Conservation (phyloP, 2,888 invertebrate species). For the Synergus umbraculus region DNA sequence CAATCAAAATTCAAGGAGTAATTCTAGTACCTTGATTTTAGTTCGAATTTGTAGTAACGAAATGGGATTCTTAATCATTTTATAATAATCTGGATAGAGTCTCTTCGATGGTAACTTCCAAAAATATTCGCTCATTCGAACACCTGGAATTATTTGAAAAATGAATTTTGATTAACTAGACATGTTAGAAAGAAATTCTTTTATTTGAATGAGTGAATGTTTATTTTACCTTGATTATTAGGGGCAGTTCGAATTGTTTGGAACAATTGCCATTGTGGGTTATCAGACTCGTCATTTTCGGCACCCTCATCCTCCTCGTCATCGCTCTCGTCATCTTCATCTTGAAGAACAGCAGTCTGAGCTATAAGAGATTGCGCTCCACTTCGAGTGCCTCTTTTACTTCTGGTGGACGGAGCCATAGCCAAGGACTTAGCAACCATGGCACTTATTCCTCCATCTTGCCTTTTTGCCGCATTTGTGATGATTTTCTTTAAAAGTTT, state of each 20-base stretch:
- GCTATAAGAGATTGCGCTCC: conserved; percentile 79
- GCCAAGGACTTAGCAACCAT: conserved; percentile 65
- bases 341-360: conserved; percentile 81
- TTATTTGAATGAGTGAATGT: conserved; percentile 16
- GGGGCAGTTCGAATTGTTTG: conserved; percentile 87
- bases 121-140: conserved; percentile 93
- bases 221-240: conserved; percentile 77
- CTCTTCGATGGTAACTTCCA: conserved; percentile 94
- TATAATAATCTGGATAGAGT: conserved; percentile 98
- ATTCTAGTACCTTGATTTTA: conserved; percentile 82
- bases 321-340: conserved; percentile 82
- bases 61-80: conserved; percentile 96
- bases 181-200: background rate
- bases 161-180: conserved; percentile 5
- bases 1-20: conserved; percentile 15
- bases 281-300: conserved; percentile 80
- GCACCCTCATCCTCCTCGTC: conserved; percentile 82
- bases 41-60: conserved; percentile 94
- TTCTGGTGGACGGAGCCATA: conserved; percentile 71
- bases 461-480: conserved; percentile 73
- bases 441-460: conserved; percentile 64
- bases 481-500: conserved; percentile 90
- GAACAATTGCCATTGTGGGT: conserved; percentile 94
- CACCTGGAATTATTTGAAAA: conserved; percentile 78
- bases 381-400: conserved; percentile 73